These are phyloP conservation scores for Rapana venosa DNA, from an alignment of 2,888 invertebrate species.

Conservation along the genomic window DNA sequence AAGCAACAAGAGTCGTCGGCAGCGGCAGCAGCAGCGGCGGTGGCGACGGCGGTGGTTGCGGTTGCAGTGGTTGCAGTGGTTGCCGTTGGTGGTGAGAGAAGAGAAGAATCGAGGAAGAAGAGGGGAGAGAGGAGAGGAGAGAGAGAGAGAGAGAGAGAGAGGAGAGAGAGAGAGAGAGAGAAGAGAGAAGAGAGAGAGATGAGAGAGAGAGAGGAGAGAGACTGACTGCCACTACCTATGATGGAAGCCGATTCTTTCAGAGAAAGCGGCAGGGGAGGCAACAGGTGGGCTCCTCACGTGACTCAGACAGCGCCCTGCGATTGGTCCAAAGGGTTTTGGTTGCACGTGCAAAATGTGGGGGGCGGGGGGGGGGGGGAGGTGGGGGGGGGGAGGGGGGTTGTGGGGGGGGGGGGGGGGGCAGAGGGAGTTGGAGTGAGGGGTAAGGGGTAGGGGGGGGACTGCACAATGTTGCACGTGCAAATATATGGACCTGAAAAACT, in stretches of 20 bases:
- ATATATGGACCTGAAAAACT: background rate
- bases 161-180: background rate
- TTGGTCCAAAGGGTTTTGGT: slow-evolving; percentile 39
- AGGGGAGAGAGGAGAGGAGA: background rate
- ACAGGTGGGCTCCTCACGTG: slow-evolving; percentile 46
- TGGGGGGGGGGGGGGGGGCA: too few species aligned
- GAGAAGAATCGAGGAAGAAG: background rate
- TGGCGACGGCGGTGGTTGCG: too few species aligned
- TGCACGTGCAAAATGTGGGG: slow-evolving; percentile 37
- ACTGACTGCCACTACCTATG: too few species aligned
- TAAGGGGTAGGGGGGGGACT: background rate
- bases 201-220: too few species aligned
- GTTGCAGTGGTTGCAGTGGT: too few species aligned
- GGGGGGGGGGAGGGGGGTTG: background rate
- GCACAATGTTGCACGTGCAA: background rate
- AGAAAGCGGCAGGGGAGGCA: background rate
- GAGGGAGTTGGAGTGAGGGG: too few species aligned
- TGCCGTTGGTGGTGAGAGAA: too few species aligned
- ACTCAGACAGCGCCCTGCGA: slow-evolving; percentile 31
- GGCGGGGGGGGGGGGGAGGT: background rate
- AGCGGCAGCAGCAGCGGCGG: too few species aligned
- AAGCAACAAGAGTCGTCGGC: too few species aligned
- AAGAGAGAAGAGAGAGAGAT: background rate
- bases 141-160: background rate
- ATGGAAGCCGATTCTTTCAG: too few species aligned